Percentiles rank a stretch among this genome's conserved stretches.
Conservation (phyloP, 2,797 vertebrate genomes). For the Sciaenops ocellatus region DNA sequence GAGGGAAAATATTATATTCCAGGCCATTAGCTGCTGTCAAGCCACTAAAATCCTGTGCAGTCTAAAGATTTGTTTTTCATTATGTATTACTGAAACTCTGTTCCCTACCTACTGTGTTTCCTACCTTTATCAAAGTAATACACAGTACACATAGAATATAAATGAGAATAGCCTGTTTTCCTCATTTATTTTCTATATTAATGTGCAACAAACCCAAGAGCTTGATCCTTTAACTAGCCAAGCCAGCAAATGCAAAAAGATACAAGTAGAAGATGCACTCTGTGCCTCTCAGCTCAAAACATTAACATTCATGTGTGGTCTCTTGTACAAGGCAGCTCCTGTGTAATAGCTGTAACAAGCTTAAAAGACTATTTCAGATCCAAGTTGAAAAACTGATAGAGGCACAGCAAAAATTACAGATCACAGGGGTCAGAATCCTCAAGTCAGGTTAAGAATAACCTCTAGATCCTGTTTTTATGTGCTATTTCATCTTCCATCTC, state of each 20-base stretch:
- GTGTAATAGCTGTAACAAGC: constrained; percentile 36
- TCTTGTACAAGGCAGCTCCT: constrained; percentile 26
- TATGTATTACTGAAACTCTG: not conserved
- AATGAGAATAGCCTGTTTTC: not conserved
- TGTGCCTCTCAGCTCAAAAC: constrained; percentile 20
- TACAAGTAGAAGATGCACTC: not conserved
- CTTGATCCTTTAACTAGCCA: not conserved
- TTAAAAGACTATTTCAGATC: constrained; percentile 29
- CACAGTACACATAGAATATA: not conserved
- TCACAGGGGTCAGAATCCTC: constrained; percentile 37
- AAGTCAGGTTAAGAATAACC: constrained; percentile 18
- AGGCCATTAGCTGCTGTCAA: constrained; percentile 10
- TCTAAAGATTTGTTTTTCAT: not conserved
- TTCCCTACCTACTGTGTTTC: not conserved
- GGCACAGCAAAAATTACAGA: constrained; percentile 22
- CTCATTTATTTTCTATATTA: constrained; percentile 8
- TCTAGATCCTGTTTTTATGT: constrained; percentile 14
- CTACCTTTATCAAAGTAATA: not conserved
- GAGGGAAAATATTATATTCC: not conserved
- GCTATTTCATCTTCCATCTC: constrained; percentile 19
- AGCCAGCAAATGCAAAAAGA: constrained; percentile 10
- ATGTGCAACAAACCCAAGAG: constrained; percentile 3
- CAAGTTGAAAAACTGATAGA: constrained; percentile 24
- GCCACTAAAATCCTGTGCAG: not conserved
- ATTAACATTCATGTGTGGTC: constrained; percentile 26